These are phyloP conservation scores for Notiomystis cincta DNA, from an alignment of 2,113 vertebrate genomes.

Conservation along the genomic window DNA sequence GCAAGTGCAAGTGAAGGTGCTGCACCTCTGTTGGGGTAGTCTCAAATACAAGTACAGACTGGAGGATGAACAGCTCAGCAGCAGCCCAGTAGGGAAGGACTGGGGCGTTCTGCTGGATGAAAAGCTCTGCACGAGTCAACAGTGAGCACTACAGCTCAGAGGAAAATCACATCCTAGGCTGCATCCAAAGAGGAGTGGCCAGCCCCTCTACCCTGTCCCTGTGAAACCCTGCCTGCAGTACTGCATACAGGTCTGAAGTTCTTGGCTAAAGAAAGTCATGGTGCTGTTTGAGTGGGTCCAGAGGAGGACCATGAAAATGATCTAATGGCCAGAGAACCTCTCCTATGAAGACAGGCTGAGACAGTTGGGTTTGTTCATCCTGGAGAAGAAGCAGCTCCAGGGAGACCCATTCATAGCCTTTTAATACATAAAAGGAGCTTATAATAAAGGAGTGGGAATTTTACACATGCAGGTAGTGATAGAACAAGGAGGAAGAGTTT, in stretches of 20 bases:
- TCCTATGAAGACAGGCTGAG: background rate
- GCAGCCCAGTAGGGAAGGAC: rapidly evolving
- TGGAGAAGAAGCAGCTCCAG: background rate
- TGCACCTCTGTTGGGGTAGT: background rate
- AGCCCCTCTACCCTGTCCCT: background rate
- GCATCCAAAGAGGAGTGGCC: background rate
- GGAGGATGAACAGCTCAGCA: background rate
- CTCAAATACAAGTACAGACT: background rate
- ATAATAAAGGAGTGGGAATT: background rate
- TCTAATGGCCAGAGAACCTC: background rate
- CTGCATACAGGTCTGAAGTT: no score
- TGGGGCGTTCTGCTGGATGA: rapidly evolving
- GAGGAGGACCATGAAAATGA: background rate
- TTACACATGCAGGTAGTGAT: background rate
- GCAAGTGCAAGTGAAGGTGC: background rate
- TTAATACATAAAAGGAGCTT: background rate
- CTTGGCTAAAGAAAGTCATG: background rate
- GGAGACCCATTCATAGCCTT: background rate
- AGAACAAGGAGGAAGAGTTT: background rate
- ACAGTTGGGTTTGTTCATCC: background rate
- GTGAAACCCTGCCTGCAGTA: background rate
- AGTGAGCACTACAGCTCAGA: background rate
- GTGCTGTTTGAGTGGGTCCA: rapidly evolving
- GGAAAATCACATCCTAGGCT: background rate
- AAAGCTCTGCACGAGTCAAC: background rate